Percentiles rank a stretch among this genome's conserved stretches.
Conservation (phyloP, 2,113 vertebrate genomes). For the Menura novaehollandiae region DNA sequence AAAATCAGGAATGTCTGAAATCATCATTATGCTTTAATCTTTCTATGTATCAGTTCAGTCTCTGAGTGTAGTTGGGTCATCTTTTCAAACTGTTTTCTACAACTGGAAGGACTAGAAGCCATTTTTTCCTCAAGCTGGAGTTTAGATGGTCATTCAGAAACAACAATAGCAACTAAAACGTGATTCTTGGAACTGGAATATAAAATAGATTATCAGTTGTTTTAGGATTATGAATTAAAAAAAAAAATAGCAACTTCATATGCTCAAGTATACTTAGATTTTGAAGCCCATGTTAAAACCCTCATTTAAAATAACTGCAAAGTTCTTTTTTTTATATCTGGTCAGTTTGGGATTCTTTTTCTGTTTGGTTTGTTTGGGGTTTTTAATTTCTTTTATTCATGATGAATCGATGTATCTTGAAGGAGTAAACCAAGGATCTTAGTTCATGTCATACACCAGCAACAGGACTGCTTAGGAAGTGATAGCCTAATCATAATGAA, state of each 20-base stretch:
- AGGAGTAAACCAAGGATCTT: background rate
- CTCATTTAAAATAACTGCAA: background rate
- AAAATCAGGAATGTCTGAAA: background rate
- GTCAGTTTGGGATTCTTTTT: background rate
- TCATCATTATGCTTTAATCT: background rate
- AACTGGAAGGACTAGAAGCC: background rate
- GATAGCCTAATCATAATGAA: background rate
- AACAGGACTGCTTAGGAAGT: background rate
- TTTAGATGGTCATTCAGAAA: background rate
- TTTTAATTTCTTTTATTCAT: background rate
- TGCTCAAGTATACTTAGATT: background rate
- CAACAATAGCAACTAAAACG: background rate
- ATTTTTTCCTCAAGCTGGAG: background rate
- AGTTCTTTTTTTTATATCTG: background rate
- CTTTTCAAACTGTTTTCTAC: background rate
- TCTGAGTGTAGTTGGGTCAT: background rate
- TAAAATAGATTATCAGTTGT: background rate
- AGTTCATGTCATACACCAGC: background rate
- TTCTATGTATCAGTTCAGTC: background rate
- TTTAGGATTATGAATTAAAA: background rate
- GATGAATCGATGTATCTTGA: background rate
- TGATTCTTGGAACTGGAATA: background rate
- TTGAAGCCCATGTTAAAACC: background rate
- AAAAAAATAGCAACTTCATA: background rate
- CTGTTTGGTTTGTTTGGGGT: background rate